phyloP scores from a whole-genome alignment of 2,888 invertebrate species.

The Calameuta filiformis region DNA sequence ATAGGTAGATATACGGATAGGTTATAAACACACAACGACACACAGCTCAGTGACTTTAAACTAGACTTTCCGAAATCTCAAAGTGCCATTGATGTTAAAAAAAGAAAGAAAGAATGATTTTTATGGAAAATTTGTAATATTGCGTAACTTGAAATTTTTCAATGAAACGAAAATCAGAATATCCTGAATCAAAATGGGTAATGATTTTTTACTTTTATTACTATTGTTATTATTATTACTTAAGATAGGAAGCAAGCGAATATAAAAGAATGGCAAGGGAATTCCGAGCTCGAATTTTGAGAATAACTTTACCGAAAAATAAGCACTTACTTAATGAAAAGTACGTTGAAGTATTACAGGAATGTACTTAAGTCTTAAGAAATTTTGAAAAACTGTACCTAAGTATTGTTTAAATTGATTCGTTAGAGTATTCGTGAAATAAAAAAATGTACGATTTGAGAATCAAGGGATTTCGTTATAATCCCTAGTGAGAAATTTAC shows the following conservation, averaged over 20 bases:
- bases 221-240: neutral
- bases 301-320: neutral
- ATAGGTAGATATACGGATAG: neutral
- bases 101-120: neutral
- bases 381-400: neutral
- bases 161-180: neutral
- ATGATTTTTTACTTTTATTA: neutral
- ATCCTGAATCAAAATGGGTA: neutral
- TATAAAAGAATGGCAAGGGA: neutral
- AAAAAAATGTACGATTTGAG: neutral
- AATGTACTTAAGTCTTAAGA: neutral
- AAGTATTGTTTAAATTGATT: neutral
- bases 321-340: neutral
- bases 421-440: neutral
- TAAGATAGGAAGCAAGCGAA: neutral
- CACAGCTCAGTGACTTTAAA: neutral
- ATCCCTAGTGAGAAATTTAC: neutral
- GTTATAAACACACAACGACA: neutral
- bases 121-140: neutral
- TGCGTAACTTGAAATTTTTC: neutral
- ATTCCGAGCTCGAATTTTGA: neutral
- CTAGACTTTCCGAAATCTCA: conserved; percentile 27
- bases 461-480: neutral
- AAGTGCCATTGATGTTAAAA: conserved; percentile 35
- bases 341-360: neutral